phyloP scores from a whole-genome alignment of 2,888 invertebrate genomes.

The Microctonus aethiopoides region DNA sequence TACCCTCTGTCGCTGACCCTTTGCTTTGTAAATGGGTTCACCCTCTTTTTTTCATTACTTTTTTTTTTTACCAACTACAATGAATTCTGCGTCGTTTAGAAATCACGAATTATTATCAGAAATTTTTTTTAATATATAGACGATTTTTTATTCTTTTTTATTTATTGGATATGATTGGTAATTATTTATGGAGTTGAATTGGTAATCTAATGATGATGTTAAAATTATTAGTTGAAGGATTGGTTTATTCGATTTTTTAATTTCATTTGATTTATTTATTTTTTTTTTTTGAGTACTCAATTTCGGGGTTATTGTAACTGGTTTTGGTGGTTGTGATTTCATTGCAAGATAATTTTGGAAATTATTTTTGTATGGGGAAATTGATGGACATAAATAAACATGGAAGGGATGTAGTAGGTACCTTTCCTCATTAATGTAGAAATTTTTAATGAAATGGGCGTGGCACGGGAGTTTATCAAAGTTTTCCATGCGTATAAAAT shows the following conservation, averaged over 20 bases:
- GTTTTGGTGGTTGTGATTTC: too few species aligned
- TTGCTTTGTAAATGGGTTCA: not conserved
- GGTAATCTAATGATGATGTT: too few species aligned
- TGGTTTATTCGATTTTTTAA: too few species aligned
- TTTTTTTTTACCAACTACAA: not conserved
- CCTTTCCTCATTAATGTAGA: conserved; percentile 21
- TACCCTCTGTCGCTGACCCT: conserved; percentile 1
- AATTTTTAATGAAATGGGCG: conserved; percentile 44
- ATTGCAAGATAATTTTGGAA: too few species aligned
- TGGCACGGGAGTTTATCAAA: conserved; percentile 24
- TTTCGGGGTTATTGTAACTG: too few species aligned
- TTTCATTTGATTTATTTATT: too few species aligned
- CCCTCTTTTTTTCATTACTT: not conserved
- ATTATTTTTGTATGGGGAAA: not conserved
- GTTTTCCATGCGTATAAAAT: not conserved
- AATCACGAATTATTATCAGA: too few species aligned
- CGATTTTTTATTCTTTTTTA: not conserved
- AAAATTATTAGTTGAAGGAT: too few species aligned
- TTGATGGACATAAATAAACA: not conserved
- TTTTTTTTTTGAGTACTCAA: too few species aligned
- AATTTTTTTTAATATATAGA: too few species aligned
- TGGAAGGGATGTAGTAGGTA: not conserved
- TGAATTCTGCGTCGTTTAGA: not conserved
- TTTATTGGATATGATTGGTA: not conserved
- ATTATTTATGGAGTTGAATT: too few species aligned